Evolutionary conservation across 2,113 vertebrate species (phyloP).

Genomic region (Hydrolagus affinis): DNA sequence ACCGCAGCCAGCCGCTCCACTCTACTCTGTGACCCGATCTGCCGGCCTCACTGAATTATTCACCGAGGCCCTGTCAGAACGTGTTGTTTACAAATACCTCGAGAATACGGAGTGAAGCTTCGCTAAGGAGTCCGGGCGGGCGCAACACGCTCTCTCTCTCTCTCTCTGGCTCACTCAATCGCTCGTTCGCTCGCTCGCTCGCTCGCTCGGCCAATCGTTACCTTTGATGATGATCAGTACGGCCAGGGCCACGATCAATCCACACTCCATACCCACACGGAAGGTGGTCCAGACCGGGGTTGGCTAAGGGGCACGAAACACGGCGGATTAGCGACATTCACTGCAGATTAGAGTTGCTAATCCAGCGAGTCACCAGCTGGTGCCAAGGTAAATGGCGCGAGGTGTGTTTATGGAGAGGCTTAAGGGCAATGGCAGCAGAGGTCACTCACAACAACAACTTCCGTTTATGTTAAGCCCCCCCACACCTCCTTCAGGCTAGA

Average conservation of each 20-base stretch:
- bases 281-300: slow-evolving; percentile 40
- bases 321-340: not conserved
- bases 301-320: slow-evolving; percentile 31
- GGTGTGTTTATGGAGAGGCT: too few species aligned
- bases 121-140: not conserved
- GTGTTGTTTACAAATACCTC: slow-evolving; percentile 27
- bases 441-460: too few species aligned
- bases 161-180: not conserved
- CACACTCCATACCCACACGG: slow-evolving; percentile 42
- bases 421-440: too few species aligned
- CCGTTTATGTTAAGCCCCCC: too few species aligned
- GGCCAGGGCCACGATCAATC: slow-evolving; percentile 38
- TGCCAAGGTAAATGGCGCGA: too few species aligned
- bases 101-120: not conserved
- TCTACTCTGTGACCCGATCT: not conserved
- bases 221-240: slow-evolving; percentile 39
- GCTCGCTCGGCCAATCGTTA: slow-evolving; percentile 28
- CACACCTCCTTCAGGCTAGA: too few species aligned
- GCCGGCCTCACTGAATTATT: not conserved
- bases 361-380: too few species aligned
- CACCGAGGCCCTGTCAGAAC: not conserved
- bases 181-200: not conserved
- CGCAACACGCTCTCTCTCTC: not conserved
- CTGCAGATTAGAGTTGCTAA: not conserved
- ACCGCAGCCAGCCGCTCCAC: not conserved